Base-by-base conservation (phyloP, 35 echinoderm and acorn worm species). In the Diadema setosum region DNA sequence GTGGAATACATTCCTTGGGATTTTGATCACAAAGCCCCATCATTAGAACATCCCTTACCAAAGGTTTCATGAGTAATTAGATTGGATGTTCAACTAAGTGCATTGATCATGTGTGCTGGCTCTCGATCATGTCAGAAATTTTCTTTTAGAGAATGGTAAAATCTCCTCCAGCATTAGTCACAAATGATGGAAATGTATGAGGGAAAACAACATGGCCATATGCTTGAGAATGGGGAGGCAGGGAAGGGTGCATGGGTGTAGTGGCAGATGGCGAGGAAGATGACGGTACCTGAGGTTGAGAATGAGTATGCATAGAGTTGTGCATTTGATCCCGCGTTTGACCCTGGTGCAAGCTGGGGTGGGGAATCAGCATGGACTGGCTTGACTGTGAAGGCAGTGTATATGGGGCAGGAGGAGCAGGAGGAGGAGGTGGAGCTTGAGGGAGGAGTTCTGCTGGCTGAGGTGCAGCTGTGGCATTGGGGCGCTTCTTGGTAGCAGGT, bases 101-200 rank as follows among this genome's bases (percentile, higher is more conserved):
- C 35, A 5, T 4, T 65, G 17, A 65, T 65, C 21, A 55, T 55
- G 5, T 65, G 61, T 0, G 36, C 15, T 67, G 63, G 17, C 14
- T n/a, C n/a, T n/a, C 16, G 21, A 67, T 16, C 17, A 44, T 78
- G 37, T 78, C 73, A 78, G n/a, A n/a, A n/a, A n/a, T n/a, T n/a
- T n/a, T n/a, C n/a, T n/a, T n/a, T n/a, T n/a, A n/a, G 0, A 78
- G 73, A 42, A 78, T 78, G 73, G 73, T 78, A 41, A 78, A 78
- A 39, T 78, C 73, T 39, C 73, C 73, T 41, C 9, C 30, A 16
- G 73, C 11, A 78, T 78, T 78, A 20, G 73, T 39, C n/a, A 78
- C 40, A 43, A 78, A 78, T 16, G 73, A 44, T 18, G 37, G 40
- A 23, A 78, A 44, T 41, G 33, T 36, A 9, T 78, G 73, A 44